Evolutionary conservation across 30 jellyfish, hydroid and myxozoan species (phyloP).

Genomic region (Aurelia sp.): DNA sequence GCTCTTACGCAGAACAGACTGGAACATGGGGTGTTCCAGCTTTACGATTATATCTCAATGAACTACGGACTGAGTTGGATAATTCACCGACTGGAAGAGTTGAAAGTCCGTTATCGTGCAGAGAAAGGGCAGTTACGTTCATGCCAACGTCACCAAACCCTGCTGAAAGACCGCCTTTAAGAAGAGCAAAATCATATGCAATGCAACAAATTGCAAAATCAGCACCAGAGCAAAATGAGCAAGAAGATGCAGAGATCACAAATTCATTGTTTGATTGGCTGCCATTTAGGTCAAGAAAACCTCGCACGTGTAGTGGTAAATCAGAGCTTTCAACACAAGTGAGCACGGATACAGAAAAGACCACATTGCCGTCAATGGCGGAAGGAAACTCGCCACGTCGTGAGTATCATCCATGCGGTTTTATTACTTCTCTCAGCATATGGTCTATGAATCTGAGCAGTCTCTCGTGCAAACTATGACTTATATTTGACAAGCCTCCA

Average conservation of each 20-base stretch:
- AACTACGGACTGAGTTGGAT: constrained; percentile 58
- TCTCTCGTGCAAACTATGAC: no score
- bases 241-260: constrained; percentile 33
- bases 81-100: constrained; percentile 69
- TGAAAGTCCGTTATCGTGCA: constrained; percentile 45
- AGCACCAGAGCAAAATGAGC: constrained; percentile 61
- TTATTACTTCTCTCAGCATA: no score
- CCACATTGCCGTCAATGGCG: neutral
- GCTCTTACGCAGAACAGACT: constrained; percentile 80
- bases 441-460: no score
- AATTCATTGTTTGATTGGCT: constrained; percentile 53
- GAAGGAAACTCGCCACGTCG: constrained; percentile 63
- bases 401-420: neutral
- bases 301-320: constrained; percentile 51
- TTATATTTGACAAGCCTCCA: no score
- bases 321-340: constrained; percentile 34
- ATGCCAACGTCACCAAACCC: constrained; percentile 34
- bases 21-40: constrained; percentile 98
- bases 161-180: constrained; percentile 32
- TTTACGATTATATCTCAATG: constrained; percentile 69
- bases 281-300: constrained; percentile 45
- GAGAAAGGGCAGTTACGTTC: constrained; percentile 70
- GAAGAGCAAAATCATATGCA: constrained; percentile 34
- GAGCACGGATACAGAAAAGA: neutral
- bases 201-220: constrained; percentile 44